Base-by-base conservation (phyloP, 2,113 vertebrate genomes). In the Arizona elegans region DNA sequence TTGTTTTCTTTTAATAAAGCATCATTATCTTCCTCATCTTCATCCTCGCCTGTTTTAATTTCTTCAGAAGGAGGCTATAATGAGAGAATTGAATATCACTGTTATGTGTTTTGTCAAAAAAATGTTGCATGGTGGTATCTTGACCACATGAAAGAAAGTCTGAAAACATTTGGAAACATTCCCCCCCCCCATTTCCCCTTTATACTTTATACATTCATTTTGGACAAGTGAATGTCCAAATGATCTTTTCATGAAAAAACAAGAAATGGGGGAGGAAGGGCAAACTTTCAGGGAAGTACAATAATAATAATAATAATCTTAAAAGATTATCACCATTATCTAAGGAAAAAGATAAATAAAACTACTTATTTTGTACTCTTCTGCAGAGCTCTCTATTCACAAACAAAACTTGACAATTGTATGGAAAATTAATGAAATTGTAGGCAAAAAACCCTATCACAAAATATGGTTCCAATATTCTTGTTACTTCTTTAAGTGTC, bases 31-130 rank as follows among this genome's bases (percentile, higher is more conserved):
- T 99, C 99, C 65, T 99, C 99, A 93, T 99, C 98, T 97, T 98
- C 98, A 95, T 99, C 99, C 96, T 99, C 99, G 54, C 99, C 99
- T 10, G 99, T 99, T 97, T 99, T 99, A 97, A 99, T 99, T 98
- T 99, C 99, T 98, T 99, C 99, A 93, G 99, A 99, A 10, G 99
- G 99, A 96, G 99, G 98, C 97, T 99, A 96, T 93, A 97, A 96
- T 94, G 95, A 97, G 91, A 96, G 95, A 97, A 95, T 94, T 90
- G 38, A 95, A 90, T 54, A 96, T 97, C 95, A 97, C 86, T 95
- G 91, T 47, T 87, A 88, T 90, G 92, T 89, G 93, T 92, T 89
- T 92, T 21, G 70, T 93, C 86, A 94, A 86, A 70, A 95, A 93
- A 95, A 62, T 94, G 65, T 90, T 89, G 90, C 38, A 19, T 54